Percentiles rank a stretch among this genome's conserved stretches.
Conservation (phyloP, 2,113 vertebrate genomes). For the Prolemur simus region DNA sequence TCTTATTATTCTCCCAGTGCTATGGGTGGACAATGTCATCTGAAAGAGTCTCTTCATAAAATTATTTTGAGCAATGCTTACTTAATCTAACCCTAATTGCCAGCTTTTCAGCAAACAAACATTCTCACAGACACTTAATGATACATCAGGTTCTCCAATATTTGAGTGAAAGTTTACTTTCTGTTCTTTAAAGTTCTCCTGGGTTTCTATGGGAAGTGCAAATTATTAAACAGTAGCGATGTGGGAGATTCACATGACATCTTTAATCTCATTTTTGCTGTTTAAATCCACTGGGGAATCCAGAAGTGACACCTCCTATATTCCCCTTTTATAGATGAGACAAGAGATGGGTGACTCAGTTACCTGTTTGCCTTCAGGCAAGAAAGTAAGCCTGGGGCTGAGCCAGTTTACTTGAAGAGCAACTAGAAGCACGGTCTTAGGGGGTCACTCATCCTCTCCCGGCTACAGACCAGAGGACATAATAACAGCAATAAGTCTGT, state of each 20-base stretch:
- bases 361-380: slow-evolving; percentile 7
- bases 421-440: background rate
- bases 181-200: slow-evolving; percentile 41
- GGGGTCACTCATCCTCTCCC: background rate
- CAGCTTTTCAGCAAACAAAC: slow-evolving; percentile 38
- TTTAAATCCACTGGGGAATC: slow-evolving; percentile 4
- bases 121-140: slow-evolving; percentile 30
- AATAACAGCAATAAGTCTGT: background rate
- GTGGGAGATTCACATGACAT: background rate
- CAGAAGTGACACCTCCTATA: slow-evolving; percentile 17
- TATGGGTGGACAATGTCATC: background rate
- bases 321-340: slow-evolving; percentile 39
- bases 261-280: slow-evolving; percentile 34
- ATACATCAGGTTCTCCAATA: background rate
- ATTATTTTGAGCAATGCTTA: slow-evolving; percentile 1
- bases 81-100: slow-evolving; percentile 2
- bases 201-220: background rate
- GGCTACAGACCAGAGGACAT: background rate
- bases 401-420: background rate
- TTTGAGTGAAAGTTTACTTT: slow-evolving; percentile 41
- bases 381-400: background rate
- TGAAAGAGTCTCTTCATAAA: slow-evolving; percentile 10
- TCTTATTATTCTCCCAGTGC: background rate
- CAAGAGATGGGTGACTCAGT: background rate
- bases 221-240: background rate